phyloP scores from a whole-genome alignment of 1,140 invertebrate species.

The Tribolium castaneum region DNA sequence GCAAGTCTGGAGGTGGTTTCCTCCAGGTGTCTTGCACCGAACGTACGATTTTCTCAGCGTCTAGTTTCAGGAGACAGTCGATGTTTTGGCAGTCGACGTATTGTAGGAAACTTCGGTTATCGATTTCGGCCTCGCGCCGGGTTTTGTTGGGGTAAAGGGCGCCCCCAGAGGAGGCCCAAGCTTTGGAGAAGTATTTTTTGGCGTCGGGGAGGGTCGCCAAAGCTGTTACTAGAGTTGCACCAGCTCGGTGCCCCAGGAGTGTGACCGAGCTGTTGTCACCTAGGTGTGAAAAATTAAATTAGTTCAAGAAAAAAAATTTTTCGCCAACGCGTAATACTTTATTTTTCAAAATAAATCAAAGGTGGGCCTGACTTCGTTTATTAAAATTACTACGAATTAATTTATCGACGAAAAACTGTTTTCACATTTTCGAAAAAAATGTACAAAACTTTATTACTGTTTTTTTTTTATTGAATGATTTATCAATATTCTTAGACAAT shows the following conservation, averaged over 20 bases:
- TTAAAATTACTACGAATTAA: no score
- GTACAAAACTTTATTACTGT: no score
- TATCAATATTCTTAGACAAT: no score
- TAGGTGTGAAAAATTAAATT: no score
- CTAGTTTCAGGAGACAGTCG: slow-evolving; percentile 71
- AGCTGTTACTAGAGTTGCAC: slow-evolving; percentile 79
- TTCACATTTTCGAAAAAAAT: no score
- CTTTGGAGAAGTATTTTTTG: slow-evolving; percentile 73
- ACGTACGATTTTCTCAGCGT: slow-evolving; percentile 73
- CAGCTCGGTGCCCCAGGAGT: slow-evolving; percentile 82
- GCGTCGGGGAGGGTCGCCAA: slow-evolving; percentile 70
- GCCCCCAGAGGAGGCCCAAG: slow-evolving; percentile 80
- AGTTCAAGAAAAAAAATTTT: no score
- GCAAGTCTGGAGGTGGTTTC: slow-evolving; percentile 70
- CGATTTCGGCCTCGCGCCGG: slow-evolving; percentile 70
- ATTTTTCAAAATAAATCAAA: no score
- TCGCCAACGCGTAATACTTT: no score
- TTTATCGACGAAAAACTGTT: no score
- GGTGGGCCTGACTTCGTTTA: no score
- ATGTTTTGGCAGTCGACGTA: slow-evolving; percentile 67
- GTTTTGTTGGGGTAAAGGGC: slow-evolving; percentile 75
- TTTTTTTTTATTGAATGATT: no score
- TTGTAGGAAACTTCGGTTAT: slow-evolving; percentile 71
- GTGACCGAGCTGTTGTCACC: slow-evolving; percentile 77
- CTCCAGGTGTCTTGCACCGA: slow-evolving; percentile 78